Conservation (phyloP, 2,797 vertebrate genomes). For the Gastrophryne carolinensis region DNA sequence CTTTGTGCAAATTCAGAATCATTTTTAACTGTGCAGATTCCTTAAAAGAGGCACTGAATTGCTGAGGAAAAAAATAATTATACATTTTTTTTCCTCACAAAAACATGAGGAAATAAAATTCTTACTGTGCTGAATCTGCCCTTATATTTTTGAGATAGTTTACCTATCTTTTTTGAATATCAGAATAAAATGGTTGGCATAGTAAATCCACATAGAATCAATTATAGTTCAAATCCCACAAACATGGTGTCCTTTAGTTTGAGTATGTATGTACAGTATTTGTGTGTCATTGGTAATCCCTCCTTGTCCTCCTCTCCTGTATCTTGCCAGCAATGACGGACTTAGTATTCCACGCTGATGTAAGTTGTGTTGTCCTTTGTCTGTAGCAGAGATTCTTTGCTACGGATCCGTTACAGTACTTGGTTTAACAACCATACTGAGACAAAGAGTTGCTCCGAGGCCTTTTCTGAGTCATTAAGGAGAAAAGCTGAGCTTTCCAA, state of each 20-base stretch:
- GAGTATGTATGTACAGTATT: constrained; percentile 4
- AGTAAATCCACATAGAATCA: not conserved
- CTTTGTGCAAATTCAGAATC: too few species aligned
- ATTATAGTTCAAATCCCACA: not conserved
- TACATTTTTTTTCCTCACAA: too few species aligned
- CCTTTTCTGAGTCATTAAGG: constrained; percentile 40
- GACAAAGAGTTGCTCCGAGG: constrained; percentile 51
- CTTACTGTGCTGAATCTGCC: too few species aligned
- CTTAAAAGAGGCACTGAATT: too few species aligned
- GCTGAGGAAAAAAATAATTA: too few species aligned
- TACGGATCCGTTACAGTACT: constrained; percentile 50
- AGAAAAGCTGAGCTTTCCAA: constrained; percentile 48
- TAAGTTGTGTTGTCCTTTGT: constrained; percentile 42
- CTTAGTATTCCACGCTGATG: constrained; percentile 38
- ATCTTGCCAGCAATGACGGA: constrained; percentile 18
- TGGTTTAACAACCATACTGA: constrained; percentile 51
- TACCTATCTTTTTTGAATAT: too few species aligned
- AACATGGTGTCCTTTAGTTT: constrained; percentile 3
- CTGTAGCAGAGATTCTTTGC: constrained; percentile 46
- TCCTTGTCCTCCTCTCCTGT: not conserved
- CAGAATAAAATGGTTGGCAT: too few species aligned
- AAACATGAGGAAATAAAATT: too few species aligned
- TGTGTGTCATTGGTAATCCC: constrained; percentile 11
- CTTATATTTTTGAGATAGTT: too few species aligned
- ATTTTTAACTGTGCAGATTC: too few species aligned